A percentile compares a stretch with the other conserved stretches of the same genome.
phyloP scores from a whole-genome alignment of 2,888 invertebrate genomes.

The Drosophila robusta region DNA sequence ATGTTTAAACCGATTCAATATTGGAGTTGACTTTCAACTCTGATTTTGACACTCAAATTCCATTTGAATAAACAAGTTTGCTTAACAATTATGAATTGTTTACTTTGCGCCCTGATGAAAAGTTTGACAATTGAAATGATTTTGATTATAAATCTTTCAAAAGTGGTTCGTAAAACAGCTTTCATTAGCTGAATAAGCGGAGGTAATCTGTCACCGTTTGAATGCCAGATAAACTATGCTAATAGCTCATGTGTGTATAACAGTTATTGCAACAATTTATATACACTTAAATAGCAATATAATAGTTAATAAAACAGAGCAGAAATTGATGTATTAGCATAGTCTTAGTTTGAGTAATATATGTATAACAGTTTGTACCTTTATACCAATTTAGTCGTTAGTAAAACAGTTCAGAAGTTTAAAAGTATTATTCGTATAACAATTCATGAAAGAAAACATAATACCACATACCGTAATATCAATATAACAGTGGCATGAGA shows the following conservation, averaged over 20 bases:
- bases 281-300: neutral
- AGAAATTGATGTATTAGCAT: neutral
- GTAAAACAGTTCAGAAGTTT: no score
- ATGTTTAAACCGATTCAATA: neutral
- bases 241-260: neutral
- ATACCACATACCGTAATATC: no score
- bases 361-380: no score
- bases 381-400: no score
- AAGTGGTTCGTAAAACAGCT: no score
- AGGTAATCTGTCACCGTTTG: no score
- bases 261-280: neutral
- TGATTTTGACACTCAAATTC: neutral
- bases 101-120: neutral
- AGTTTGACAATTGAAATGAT: neutral
- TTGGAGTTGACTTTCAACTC: neutral
- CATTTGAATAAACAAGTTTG: constrained; percentile 4
- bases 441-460: no score
- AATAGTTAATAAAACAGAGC: neutral
- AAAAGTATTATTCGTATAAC: no score
- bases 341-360: no score
- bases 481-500: no score
- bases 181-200: no score
- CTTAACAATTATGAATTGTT: neutral
- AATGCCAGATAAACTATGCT: no score
- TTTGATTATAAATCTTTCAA: neutral